Base-by-base conservation (phyloP, 2,888 invertebrate species). In the Caenorhabditis becei region DNA sequence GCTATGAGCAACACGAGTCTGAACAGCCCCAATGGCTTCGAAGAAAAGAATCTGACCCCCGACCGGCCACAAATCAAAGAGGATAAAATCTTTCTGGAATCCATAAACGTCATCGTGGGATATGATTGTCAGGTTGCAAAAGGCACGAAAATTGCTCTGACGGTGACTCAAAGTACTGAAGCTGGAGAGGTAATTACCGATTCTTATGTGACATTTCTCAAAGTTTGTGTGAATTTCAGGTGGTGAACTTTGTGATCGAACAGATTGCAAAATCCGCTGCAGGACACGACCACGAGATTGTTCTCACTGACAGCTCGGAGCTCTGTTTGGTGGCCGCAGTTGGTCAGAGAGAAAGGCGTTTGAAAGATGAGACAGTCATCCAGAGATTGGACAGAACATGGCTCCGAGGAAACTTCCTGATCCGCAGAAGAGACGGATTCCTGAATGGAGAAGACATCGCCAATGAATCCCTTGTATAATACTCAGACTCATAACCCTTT, bases 271-370 rank as follows among this genome's bases (percentile, higher is more conserved):
- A 96, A 94, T 96, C 96, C 5, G 54, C 72, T 11, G 78, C 82
- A 1, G 70, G 70, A 11, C 62, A 32, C 32, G 78, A 82, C 4
- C 24, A 75, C 10, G 86, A 85, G 10, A 82, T 81, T 47, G 53
- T 59, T 2, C 54, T 84, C 10, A 74, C 85, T 20, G 94, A 95
- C 91, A 92, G 96, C 78, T 94, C 94, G 80, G 96, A 96, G 91
- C 97, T 97, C 92, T 97, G 97, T 91, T 93, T 97, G 56, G 97
- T 97, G 2, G 96, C 97, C 0, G 97, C 97, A 32, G 96, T 97
- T 75, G 97, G 97, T 0, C 96, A 96, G 0, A 93, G 97, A 37
- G 97, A 98, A 91, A 93, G 97, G 77, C 96, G 97, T 90, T 93
- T 98, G n/a, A 85, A 85, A 4, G 97, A 97, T 90, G 97, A 97